Conservation (phyloP, 2,797 vertebrate species). For the Intellagama lesueurii region DNA sequence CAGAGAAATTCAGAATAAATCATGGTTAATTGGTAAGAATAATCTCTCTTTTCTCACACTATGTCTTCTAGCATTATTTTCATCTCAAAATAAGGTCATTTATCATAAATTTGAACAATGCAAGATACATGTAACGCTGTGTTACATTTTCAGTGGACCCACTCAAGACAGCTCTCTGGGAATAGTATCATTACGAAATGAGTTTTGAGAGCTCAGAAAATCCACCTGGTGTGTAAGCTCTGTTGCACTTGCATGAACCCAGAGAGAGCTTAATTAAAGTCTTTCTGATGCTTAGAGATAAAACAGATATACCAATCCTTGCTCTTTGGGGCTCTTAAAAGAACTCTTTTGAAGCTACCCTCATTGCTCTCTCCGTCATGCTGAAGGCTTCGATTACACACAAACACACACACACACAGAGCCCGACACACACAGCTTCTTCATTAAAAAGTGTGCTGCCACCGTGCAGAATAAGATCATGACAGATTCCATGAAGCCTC, state of each 20-base stretch:
- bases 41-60: slow-evolving; percentile 38
- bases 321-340: slow-evolving; percentile 68
- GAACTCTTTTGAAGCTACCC: slow-evolving; percentile 55
- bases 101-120: slow-evolving; percentile 54
- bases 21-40: slow-evolving; percentile 55
- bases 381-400: slow-evolving; percentile 64
- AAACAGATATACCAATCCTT: slow-evolving; percentile 66
- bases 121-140: slow-evolving; percentile 22
- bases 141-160: slow-evolving; percentile 62
- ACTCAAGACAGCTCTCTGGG: slow-evolving; percentile 65
- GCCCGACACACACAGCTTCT: slow-evolving; percentile 50
- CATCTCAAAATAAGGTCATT: slow-evolving; percentile 40
- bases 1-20: slow-evolving; percentile 39
- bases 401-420: slow-evolving; percentile 62
- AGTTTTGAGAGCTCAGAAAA: slow-evolving; percentile 69
- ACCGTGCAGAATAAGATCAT: slow-evolving; percentile 49
- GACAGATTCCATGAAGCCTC: slow-evolving; percentile 57
- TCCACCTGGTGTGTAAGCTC: slow-evolving; percentile 61
- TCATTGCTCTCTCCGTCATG: slow-evolving; percentile 47
- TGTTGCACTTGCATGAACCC: slow-evolving; percentile 58
- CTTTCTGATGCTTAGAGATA: slow-evolving; percentile 72
- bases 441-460: slow-evolving; percentile 1
- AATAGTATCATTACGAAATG: slow-evolving; percentile 74
- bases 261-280: slow-evolving; percentile 73
- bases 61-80: slow-evolving; percentile 42